A percentile compares a stretch with the other conserved stretches of the same genome.
Evolutionary conservation across 1,140 invertebrate species (phyloP).

Genomic region (Bombus waltoni): DNA sequence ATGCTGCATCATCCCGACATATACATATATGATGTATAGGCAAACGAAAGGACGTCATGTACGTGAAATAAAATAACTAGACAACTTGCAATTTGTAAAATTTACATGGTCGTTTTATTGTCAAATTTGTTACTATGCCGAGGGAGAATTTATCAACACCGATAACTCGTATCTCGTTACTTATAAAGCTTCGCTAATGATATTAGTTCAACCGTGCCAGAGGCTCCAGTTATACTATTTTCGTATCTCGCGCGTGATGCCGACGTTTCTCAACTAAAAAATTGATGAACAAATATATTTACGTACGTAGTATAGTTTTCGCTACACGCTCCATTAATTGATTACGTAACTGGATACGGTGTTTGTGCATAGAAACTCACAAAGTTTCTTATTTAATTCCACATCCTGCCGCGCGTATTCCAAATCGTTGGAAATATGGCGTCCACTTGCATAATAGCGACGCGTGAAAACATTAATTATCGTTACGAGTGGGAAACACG

Average conservation of each 20-base stretch:
- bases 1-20: background rate
- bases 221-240: background rate
- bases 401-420: no score
- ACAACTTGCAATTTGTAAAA: no score
- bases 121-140: background rate
- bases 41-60: background rate
- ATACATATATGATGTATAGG: background rate
- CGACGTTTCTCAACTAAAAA: background rate
- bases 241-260: background rate
- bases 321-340: background rate
- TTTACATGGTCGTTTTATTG: background rate
- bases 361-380: constrained; percentile 7
- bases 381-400: constrained; percentile 9
- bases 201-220: no score
- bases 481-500: background rate
- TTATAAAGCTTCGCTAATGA: no score
- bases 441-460: constrained; percentile 6
- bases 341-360: constrained; percentile 3
- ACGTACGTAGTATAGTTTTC: background rate
- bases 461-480: constrained; percentile 47
- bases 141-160: no score
- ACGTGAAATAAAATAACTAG: background rate
- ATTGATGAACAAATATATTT: background rate
- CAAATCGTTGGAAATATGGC: constrained; percentile 15
- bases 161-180: background rate